A percentile compares a stretch with the other conserved stretches of the same genome.
Conservation (phyloP, 2,888 invertebrate species). For the Tyria jacobaeae region DNA sequence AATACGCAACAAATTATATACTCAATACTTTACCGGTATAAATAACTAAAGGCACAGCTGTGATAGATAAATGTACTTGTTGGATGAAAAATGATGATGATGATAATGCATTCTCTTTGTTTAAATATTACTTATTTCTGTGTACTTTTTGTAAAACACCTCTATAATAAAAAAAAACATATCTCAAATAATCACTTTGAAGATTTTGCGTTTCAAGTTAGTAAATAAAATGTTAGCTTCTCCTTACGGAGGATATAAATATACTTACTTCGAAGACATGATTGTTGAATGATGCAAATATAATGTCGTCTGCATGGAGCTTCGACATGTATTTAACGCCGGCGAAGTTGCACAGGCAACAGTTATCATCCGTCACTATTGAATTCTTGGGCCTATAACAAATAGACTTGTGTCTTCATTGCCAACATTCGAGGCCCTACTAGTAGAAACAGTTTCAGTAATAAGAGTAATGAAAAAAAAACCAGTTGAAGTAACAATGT, state of each 20-base stretch:
- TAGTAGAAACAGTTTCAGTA: background rate
- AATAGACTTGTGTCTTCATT: background rate
- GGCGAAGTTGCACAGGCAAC: slow-evolving; percentile 95
- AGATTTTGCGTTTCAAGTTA: no score
- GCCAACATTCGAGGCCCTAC: background rate
- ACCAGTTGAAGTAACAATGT: no score
- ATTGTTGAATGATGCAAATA: slow-evolving; percentile 95
- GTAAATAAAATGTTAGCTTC: background rate
- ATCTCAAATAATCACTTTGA: no score
- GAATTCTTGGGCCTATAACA: slow-evolving; percentile 82
- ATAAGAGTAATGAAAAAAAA: background rate
- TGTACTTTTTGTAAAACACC: no score
- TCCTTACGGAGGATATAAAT: background rate
- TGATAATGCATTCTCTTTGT: no score
- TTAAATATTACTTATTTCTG: no score
- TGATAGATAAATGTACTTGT: no score
- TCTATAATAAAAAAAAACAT: no score
- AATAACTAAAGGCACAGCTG: background rate
- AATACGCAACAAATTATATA: background rate
- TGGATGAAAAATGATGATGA: no score
- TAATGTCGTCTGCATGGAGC: slow-evolving; percentile 91
- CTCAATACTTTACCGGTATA: no score
- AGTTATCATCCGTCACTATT: slow-evolving; percentile 94
- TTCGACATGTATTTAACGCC: slow-evolving; percentile 93
- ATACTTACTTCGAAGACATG: slow-evolving; percentile 91